phyloP scores from a whole-genome alignment of 2,113 vertebrate species.

The Rafetus swinhoei region DNA sequence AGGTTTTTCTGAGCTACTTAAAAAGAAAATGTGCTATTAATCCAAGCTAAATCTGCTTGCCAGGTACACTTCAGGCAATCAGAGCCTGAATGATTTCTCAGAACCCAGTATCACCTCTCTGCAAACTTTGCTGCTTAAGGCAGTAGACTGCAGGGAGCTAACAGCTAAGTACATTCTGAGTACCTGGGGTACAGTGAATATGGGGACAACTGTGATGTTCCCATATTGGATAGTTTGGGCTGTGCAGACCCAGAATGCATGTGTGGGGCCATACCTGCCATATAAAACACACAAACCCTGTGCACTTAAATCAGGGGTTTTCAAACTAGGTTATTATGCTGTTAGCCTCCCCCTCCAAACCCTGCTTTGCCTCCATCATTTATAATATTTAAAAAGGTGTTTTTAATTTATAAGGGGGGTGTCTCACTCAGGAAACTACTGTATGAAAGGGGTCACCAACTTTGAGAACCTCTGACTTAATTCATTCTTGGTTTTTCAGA shows the following conservation, averaged over 20 bases:
- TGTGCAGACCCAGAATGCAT: neutral
- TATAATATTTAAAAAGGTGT: too few relatives aligned
- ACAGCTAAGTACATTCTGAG: neutral
- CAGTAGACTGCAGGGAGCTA: neutral
- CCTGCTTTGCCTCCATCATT: too few relatives aligned
- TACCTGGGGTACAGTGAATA: neutral
- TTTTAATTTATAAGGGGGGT: too few relatives aligned
- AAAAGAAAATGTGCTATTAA: neutral
- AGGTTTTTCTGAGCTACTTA: neutral
- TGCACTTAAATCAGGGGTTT: neutral
- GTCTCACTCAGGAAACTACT: too few relatives aligned
- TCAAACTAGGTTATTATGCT: too few relatives aligned
- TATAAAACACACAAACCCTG: neutral
- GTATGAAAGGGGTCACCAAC: too few relatives aligned
- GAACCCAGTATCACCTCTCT: neutral
- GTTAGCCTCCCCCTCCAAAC: too few relatives aligned
- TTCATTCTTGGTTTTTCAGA: neutral
- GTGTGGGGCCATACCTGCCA: neutral
- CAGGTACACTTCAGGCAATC: neutral
- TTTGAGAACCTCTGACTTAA: neutral
- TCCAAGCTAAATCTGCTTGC: neutral
- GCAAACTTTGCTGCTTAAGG: neutral
- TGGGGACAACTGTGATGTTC: neutral
- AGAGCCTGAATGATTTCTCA: neutral
- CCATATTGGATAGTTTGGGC: neutral